Evolutionary conservation across 2,113 vertebrate genomes (phyloP).

Genomic region (Diadophis punctatus): DNA sequence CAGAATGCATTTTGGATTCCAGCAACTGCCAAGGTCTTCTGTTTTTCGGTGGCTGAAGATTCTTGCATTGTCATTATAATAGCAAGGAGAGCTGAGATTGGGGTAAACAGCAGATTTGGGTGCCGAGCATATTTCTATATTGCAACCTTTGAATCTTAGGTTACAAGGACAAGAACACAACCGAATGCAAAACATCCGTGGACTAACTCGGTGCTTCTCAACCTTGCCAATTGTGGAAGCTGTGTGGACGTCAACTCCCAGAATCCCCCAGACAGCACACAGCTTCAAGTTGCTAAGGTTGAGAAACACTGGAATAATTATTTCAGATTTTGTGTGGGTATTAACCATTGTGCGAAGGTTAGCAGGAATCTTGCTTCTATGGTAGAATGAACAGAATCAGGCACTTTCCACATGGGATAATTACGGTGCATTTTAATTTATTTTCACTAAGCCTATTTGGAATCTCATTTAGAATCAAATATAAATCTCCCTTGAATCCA

Average conservation of each 20-base stretch:
- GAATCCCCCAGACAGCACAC: background rate
- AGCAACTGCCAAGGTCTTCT: background rate
- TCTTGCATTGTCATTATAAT: background rate
- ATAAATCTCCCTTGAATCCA: background rate
- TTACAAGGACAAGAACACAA: background rate
- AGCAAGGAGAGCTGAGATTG: background rate
- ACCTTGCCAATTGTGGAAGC: background rate
- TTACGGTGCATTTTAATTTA: background rate
- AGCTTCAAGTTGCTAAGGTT: background rate
- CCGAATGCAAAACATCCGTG: fast-evolving
- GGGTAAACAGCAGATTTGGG: background rate
- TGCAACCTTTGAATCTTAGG: background rate
- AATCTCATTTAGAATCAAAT: slow-evolving; percentile 4
- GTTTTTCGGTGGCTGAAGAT: background rate
- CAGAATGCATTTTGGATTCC: background rate
- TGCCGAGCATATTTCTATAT: background rate
- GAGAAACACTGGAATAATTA: background rate
- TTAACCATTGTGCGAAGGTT: background rate
- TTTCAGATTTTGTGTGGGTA: background rate
- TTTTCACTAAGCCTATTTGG: background rate
- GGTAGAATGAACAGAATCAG: slow-evolving; percentile 10
- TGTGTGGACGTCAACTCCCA: background rate
- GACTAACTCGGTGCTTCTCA: background rate
- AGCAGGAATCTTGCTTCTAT: slow-evolving; percentile 4
- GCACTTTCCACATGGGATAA: background rate